Evolutionary conservation across 2,113 vertebrate species (phyloP).

Genomic region (Coregonus clupeaformis): DNA sequence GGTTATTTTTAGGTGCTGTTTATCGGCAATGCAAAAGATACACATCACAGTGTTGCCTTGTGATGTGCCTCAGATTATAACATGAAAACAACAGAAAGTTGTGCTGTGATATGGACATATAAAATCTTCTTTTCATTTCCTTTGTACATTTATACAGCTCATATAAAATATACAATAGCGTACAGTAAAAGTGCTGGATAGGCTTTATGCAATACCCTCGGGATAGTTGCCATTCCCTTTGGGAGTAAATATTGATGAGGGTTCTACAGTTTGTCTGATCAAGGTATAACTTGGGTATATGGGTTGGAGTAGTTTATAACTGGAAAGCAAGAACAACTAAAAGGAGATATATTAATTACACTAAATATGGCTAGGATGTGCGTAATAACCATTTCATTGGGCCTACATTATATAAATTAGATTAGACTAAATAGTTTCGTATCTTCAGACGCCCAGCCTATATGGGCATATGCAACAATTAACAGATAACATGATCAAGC

Average conservation of each 20-base stretch:
- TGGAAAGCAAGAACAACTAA: conserved; percentile 1
- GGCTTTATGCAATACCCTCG: conserved; percentile 85
- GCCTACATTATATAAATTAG: neutral
- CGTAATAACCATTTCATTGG: neutral
- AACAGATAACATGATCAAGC: too few species aligned
- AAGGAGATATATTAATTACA: neutral
- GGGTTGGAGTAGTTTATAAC: conserved; percentile 83
- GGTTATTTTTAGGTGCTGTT: neutral
- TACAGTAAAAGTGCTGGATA: conserved; percentile 73
- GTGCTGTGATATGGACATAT: conserved; percentile 68
- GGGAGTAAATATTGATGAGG: conserved; percentile 82
- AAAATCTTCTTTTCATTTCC: conserved; percentile 58
- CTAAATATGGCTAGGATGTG: neutral
- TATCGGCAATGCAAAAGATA: too few species aligned
- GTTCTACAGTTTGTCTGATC: conserved; percentile 83
- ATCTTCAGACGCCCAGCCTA: too few species aligned
- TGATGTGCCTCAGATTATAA: conserved; percentile 74
- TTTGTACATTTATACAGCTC: conserved; percentile 86
- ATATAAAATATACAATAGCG: conserved; percentile 51
- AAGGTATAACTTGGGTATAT: conserved; percentile 83
- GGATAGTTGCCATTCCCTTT: conserved; percentile 87
- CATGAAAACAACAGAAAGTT: conserved; percentile 55
- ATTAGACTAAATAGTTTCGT: too few species aligned
- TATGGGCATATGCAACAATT: too few species aligned
- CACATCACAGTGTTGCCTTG: too few species aligned